Conservation (phyloP, 2,888 invertebrate genomes). For the Zygogramma bicolorata region DNA sequence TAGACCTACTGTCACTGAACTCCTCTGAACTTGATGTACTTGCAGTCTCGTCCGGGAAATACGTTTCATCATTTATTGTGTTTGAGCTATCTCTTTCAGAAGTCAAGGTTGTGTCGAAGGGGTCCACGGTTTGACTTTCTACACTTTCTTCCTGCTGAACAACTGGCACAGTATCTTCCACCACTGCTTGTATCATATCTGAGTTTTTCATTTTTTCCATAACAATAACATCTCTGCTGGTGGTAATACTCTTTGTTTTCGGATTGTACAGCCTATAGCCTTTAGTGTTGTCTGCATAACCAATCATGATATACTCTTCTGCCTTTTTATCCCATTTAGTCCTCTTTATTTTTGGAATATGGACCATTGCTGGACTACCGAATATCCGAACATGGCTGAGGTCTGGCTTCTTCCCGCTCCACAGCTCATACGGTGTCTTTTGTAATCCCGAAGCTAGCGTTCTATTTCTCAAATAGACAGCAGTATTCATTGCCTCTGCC, state of each 20-base stretch:
- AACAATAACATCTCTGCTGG: slow-evolving; percentile 20
- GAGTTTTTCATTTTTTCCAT: slow-evolving; percentile 7
- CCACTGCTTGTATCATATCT: neutral
- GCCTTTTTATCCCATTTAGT: slow-evolving; percentile 47
- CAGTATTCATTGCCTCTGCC: slow-evolving; percentile 36
- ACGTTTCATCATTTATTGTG: too few relatives aligned
- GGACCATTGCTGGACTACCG: slow-evolving; percentile 40
- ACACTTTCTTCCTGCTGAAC: too few relatives aligned
- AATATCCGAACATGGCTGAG: slow-evolving; percentile 46
- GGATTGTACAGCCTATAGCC: slow-evolving; percentile 34
- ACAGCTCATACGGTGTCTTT: slow-evolving; percentile 19
- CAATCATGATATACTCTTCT: slow-evolving; percentile 40
- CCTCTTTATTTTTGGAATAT: slow-evolving; percentile 40
- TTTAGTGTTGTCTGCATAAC: slow-evolving; percentile 44
- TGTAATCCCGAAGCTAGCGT: neutral
- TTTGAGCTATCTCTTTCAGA: too few relatives aligned
- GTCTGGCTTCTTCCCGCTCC: slow-evolving; percentile 25
- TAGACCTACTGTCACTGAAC: too few relatives aligned
- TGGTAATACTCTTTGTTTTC: neutral
- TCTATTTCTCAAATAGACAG: slow-evolving; percentile 24
- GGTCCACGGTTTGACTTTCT: too few relatives aligned
- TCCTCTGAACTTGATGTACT: too few relatives aligned
- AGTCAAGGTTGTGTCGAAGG: too few relatives aligned
- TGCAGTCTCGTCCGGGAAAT: too few relatives aligned
- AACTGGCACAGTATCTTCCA: too few relatives aligned